Base-by-base conservation (phyloP, 2,888 invertebrate species). In the Lasioglossum vierecki region DNA sequence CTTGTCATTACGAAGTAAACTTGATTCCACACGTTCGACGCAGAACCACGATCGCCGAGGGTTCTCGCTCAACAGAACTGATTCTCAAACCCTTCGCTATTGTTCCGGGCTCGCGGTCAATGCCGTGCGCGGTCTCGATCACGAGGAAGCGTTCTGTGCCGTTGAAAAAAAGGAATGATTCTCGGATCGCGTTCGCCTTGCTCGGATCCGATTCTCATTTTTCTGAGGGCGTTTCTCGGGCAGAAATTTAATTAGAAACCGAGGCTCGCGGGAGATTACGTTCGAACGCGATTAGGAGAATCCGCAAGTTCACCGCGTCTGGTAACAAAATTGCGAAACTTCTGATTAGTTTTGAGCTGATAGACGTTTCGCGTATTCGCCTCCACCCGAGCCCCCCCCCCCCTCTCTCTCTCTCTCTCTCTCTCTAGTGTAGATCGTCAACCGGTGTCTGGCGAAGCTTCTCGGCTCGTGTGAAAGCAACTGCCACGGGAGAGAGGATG, bases 401-500 rank as follows among this genome's bases (percentile, higher is more conserved):
- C n/a, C n/a, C 15, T 18, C 49, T 18, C 49, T 49, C 18, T 22
- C 49, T 22, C 49, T 22, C 49, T 22, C 3, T 6, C 53, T 6
- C 9, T 22, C 9, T 53, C 22, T 26, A 30, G 60, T 63, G 5
- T 30, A 30, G 30, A 63, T 30, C 60, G 60, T 63, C 60, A 63
- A 63, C 60, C 60, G 60, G 60, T 63, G 60, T 63, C 60, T 63
- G 60, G 26, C 6, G 11, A 26, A 60, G 60, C 60, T 30, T 63
- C 60, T 53, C n/a, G 44, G 3, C 76, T 71, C 41, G 77, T 57
- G 79, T 82, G 85, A 86, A 86, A 86, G 86, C 86, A 60, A 72
- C 41, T 74, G 70, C 49, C 71, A 71, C 46, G 76, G 39, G 77
- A 83, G 82, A 85, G 73, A 85, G 73, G 90, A 88, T 91, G 90